Evolutionary conservation across 2,797 vertebrate genomes (phyloP), one percentile per base, ranked within the genome.

Genomic region (Catamblyrhynchus diadema): DNA sequence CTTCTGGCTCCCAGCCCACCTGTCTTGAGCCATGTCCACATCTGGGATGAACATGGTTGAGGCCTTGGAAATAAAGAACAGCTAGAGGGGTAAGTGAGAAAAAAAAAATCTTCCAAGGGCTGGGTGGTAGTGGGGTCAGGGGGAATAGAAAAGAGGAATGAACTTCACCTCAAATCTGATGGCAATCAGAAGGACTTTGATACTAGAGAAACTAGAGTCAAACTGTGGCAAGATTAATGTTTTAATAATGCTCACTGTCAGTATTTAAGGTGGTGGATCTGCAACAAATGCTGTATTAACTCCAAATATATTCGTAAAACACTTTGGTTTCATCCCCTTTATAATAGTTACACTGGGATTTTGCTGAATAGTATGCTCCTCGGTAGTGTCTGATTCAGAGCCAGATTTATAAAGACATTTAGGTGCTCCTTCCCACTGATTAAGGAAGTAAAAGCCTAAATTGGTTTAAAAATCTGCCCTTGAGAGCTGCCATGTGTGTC

Each of bases 381-480:
- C 44, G 53, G 62, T 42, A 72, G 54, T 72, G 62, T 50, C 25
- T 91, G 79, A 86, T 88, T 90, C 72, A 92, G 65, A 85, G 81
- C 18, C 94, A 88, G 62, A 93, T 90, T 94, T 94, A 79, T 81
- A 86, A 83, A 92, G 91, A 79, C 27, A 94, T 91, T 94, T 93
- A 88, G 82, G 77, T 79, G 59, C 82, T 95, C 66, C 64, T 87
- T 94, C 67, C 84, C 81, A 77, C 90, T 94, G 88, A 94, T 90
- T 71, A 86, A 95, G 64, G 70, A 95, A 95, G 71, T 66, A 91
- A 94, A 94, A 88, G 41, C 64, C 56, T 84, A 88, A 95, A 91
- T 32, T 77, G 48, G 44, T 93, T 90, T 88, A 47, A 88, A 93
- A 94, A 70, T 70, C 60, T 86, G 81, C 89, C 90, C 86, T 73